Evolutionary conservation across 2,888 invertebrate species (phyloP), one percentile per base, ranked within the genome.

Genomic region (Ernsta delagoae): DNA sequence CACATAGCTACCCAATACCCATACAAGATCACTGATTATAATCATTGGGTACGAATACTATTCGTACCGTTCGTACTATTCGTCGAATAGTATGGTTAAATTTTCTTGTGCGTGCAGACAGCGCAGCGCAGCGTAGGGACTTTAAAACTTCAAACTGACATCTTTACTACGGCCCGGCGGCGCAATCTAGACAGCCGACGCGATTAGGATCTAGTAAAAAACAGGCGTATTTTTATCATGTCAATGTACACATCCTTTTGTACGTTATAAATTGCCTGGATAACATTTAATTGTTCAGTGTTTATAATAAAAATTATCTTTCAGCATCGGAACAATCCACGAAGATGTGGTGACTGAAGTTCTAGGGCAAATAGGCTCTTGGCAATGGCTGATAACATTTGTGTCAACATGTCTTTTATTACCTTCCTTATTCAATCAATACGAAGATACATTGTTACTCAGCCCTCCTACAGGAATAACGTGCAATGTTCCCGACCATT

Each of bases 291-390:
- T 8, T 57, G 16, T 43, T 43, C 34, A 36, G 41, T 16, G 16
- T 54, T 43, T 31, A 12, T 43, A 5, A 12, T 11, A 1, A 45
- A 12, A 36, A n/a, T 4, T 67, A 24, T 70, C 67, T 89, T 86
- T 36, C 77, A 92, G 92, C 75, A 89, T 92, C 68, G 92, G 92
- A 48, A 88, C 90, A 2, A 80, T 91, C 36, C 81, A 89, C 71
- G 92, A 92, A 78, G 92, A 92, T 75, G 88, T 92, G n/a, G 90
- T 89, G 11, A 85, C 90, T 0, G 90, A 92, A 61, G 87, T 91
- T 5, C 73, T 91, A 34, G 92, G 92, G 6, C 80, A 80, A 54
- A 90, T 92, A 24, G 92, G 92, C 0, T 72, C 80, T 1, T 92
- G 92, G 92, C 92, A 92, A 76, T 91, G 90, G 87, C 74, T 91